Percentiles rank a stretch among this genome's conserved stretches.
phyloP scores from a whole-genome alignment of 2,113 vertebrate species.

The Microtus oregoni region DNA sequence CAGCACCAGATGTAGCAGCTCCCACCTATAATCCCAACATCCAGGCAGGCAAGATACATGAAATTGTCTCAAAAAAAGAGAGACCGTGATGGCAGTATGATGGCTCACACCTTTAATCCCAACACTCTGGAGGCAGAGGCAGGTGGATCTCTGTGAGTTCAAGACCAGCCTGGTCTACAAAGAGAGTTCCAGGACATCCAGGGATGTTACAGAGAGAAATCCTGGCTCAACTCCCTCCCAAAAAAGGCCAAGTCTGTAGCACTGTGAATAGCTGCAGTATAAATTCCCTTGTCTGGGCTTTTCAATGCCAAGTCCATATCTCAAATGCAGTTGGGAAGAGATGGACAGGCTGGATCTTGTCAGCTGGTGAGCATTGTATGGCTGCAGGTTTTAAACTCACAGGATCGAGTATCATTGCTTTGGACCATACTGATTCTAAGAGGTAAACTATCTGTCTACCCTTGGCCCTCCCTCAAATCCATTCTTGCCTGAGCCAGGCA shows the following conservation, averaged over 20 bases:
- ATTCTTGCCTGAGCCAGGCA: neutral
- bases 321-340: neutral
- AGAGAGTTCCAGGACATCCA: neutral
- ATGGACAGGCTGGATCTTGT: neutral
- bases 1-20: neutral
- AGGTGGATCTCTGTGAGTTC: neutral
- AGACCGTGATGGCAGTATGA: neutral
- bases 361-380: too few relatives aligned
- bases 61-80: neutral
- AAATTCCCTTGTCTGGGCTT: constrained; percentile 8
- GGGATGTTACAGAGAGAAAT: neutral
- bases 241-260: neutral
- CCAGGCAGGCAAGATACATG: neutral
- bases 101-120: neutral
- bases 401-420: neutral
- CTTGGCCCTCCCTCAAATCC: neutral
- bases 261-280: neutral
- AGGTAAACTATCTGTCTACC: neutral
- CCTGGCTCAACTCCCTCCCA: neutral
- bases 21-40: neutral
- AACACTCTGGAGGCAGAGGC: neutral
- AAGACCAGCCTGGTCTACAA: neutral
- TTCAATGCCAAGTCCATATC: neutral
- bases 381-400: neutral
- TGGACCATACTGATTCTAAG: neutral